A percentile compares a stretch with the other conserved stretches of the same genome.
Evolutionary conservation across 2,113 vertebrate genomes (phyloP).

Genomic region (Atractosteus spatula): DNA sequence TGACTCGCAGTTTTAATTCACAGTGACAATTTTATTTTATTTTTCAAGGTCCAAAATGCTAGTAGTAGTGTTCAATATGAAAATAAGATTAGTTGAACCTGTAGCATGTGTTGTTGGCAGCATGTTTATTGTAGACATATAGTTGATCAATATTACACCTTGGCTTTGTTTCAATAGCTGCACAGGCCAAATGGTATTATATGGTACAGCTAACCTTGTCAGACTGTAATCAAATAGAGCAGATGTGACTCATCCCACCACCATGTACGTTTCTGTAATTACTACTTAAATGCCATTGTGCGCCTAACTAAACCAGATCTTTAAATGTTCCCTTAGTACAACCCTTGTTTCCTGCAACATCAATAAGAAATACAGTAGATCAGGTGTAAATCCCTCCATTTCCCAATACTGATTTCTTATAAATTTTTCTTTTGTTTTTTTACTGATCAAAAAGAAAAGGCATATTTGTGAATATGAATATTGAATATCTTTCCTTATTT

Average conservation of each 20-base stretch:
- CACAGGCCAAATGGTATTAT: conserved; percentile 40
- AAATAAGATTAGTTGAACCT: conserved; percentile 3
- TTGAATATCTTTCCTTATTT: no score
- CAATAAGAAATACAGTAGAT: conserved; percentile 8
- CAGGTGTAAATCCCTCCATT: neutral
- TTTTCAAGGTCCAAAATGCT: neutral
- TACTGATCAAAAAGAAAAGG: no score
- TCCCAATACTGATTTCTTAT: neutral
- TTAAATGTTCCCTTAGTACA: neutral
- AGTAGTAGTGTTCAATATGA: neutral
- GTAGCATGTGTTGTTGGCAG: conserved; percentile 26
- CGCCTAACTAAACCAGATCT: neutral
- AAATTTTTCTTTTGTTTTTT: neutral
- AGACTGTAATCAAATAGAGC: conserved; percentile 54
- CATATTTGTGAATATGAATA: no score
- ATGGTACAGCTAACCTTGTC: conserved; percentile 37
- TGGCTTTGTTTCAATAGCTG: conserved; percentile 45
- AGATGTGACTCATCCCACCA: conserved; percentile 50
- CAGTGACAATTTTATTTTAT: neutral
- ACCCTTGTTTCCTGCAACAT: conserved; percentile 7
- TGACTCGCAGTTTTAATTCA: no score
- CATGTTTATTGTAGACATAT: conserved; percentile 13
- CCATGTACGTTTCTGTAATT: conserved; percentile 47
- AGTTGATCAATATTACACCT: conserved; percentile 33
- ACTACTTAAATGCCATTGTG: conserved; percentile 38